Base-by-base conservation (phyloP, 2,797 vertebrate genomes). In the Sebastolobus altivelis region DNA sequence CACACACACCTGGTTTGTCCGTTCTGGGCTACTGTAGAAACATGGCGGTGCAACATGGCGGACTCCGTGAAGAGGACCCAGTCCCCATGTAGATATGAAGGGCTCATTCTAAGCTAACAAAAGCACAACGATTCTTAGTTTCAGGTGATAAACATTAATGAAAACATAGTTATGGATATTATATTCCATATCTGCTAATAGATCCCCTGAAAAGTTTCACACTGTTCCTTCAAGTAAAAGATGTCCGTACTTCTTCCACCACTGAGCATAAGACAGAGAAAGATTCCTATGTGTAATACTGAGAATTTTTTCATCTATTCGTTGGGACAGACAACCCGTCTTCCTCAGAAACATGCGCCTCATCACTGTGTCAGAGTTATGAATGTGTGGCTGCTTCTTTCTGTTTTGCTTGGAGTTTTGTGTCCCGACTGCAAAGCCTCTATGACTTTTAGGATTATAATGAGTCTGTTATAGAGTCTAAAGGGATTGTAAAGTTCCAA, bases 361-460 rank as follows among this genome's bases (percentile, higher is more conserved):
- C 59, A 37, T 56, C 13, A 20, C 12, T 43, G 12, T 73, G 22
- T 33, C 63, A 52, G 37, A 31, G 29, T 62, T 55, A 33, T 54
- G 29, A 72, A 59, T 70, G 31, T 61, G 4, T 22, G 37, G 63
- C 29, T 55, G 61, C 59, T 76, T 80, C 31, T 59, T 73, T 77
- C 18, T 75, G 69, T 77, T 87, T 79, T 55, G 33, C 68, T 78
- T 60, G 31, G 56, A 59, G 67, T 58, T 76, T 62, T 81, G 56
- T 55, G 72, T 72, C 63, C 62, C 66, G 60, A 54, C 61, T 54
- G 72, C 67, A 67, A 71, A 76, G 46, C 75, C 62, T 77, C 10
- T 73, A 62, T 73, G 79, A 84, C 70, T 81, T 81, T 77, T 63
- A 77, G 80, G 72, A 83, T 81, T 74, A 81, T 73, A 77, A 81